Evolutionary conservation across 2,888 invertebrate genomes (phyloP).

Genomic region (Caenorhabditis sp.): DNA sequence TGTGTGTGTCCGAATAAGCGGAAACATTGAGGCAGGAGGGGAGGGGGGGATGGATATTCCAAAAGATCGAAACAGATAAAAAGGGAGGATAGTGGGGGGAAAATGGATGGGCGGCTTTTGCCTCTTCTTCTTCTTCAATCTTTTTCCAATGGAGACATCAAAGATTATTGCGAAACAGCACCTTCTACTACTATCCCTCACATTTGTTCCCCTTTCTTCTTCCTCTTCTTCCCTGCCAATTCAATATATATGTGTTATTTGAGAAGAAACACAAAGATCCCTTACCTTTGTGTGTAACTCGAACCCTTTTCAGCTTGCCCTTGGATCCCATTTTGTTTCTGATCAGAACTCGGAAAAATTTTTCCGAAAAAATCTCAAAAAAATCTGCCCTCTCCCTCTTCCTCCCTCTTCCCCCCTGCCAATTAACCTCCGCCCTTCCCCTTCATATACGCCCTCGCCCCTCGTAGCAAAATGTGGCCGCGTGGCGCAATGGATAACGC

Average conservation of each 20-base stretch:
- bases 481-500: conserved; percentile 81
- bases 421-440: background rate
- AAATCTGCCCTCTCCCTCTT: background rate
- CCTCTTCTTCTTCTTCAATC: background rate
- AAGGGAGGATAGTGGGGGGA: too few relatives aligned
- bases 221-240: background rate
- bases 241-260: conserved; percentile 26
- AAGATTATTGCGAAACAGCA: conserved; percentile 43
- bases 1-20: conserved; percentile 15
- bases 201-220: conserved; percentile 10
- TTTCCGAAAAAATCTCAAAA: background rate
- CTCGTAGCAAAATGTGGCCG: conserved; percentile 55
- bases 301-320: conserved; percentile 1
- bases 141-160: conserved; percentile 19
- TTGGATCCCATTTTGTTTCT: background rate
- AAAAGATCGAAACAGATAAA: conserved; percentile 30
- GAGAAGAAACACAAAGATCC: conserved; percentile 22
- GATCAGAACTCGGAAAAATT: background rate
- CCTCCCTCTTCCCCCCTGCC: background rate
- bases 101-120: conserved; percentile 48
- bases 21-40: conserved; percentile 1
- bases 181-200: background rate
- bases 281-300: conserved; percentile 3
- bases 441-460: conserved; percentile 4
- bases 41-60: background rate